A percentile compares a stretch with the other conserved stretches of the same genome.
Evolutionary conservation across 2,888 invertebrate genomes (phyloP).

Genomic region (Xestobium rufovillosum): DNA sequence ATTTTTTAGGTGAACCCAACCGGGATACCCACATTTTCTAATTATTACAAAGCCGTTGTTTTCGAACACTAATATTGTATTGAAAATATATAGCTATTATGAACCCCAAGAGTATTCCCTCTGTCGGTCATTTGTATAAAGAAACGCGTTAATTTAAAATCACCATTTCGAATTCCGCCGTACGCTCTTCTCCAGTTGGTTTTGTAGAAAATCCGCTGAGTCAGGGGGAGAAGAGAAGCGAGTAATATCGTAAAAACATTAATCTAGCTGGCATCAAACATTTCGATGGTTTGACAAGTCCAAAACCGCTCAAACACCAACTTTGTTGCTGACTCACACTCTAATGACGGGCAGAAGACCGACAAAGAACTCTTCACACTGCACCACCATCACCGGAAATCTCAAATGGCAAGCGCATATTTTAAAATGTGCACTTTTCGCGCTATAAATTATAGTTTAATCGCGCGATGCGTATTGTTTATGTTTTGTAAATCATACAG

Average conservation of each 20-base stretch:
- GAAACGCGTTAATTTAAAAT: conserved; percentile 31
- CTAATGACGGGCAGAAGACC: conserved; percentile 36
- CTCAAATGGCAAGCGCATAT: conserved; percentile 8
- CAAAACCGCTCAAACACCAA: conserved; percentile 29
- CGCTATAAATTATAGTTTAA: conserved; percentile 2
- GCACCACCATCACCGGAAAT: conserved; percentile 28
- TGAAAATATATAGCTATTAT: too few species aligned
- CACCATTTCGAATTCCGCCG: conserved; percentile 31
- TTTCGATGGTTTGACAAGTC: conserved; percentile 37
- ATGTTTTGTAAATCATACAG: conserved; percentile 1
- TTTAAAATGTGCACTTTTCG: conserved; percentile 4
- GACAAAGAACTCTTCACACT: conserved; percentile 35
- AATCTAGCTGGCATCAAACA: conserved; percentile 42
- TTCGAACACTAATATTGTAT: too few species aligned
- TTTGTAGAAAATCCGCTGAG: conserved; percentile 28
- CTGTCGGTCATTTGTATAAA: too few species aligned
- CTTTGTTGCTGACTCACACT: conserved; percentile 34
- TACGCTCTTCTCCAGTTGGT: conserved; percentile 17
- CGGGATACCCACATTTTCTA: too few species aligned
- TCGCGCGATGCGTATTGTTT: background rate
- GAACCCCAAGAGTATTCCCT: too few species aligned
- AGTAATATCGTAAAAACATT: conserved; percentile 42
- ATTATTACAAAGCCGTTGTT: too few species aligned
- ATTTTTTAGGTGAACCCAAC: too few species aligned
- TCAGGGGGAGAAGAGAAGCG: conserved; percentile 32